Evolutionary conservation across 1,140 invertebrate genomes (phyloP), one percentile per base, ranked within the genome.

Genomic region (Drosophila ironensis): DNA sequence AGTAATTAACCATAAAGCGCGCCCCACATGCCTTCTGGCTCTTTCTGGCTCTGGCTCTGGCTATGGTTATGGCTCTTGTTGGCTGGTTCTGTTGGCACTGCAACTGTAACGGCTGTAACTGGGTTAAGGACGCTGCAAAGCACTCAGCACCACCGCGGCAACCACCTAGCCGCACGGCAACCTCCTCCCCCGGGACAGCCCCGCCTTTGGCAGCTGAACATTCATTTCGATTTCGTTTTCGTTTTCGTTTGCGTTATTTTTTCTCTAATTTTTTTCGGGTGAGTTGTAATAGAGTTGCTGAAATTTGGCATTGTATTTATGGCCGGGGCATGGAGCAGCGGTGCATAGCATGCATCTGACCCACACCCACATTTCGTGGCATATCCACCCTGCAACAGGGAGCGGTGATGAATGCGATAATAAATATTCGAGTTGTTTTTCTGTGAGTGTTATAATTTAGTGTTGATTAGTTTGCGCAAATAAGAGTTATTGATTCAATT

Each of bases 401-500:
- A 44, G 68, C 73, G 54, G 70, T 86, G 71, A 86, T 80, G 84
- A 86, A 86, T 86, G 80, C 71, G 80, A 86, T 75, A 80, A 86
- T 86, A 86, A 86, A 86, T 86, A 86, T 87, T 82, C 78, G 41
- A 82, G 77, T 84, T 84, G 78, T 82, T 84, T 82, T 74, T 38
- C 60, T 80, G 80, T 74, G 69, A 82, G 78, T 82, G 78, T 86
- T 84, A 84, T 86, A 86, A 86, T 86, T 86, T 86, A 86, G 80
- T 86, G 80, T 86, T 86, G 80, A 86, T 86, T 86, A 86, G 74
- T 86, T 86, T 86, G 80, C 67, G 71, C 80, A 86, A 86, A 86
- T 86, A 86, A 86, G 80, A 86, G 75, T 86, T 86, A 86, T 86
- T 68, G 74, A 86, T 86, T 80, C 80, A 72, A 86, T 86, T 86